Conservation (phyloP, 2,888 invertebrate species). For the Ceratothoa steindachneri region DNA sequence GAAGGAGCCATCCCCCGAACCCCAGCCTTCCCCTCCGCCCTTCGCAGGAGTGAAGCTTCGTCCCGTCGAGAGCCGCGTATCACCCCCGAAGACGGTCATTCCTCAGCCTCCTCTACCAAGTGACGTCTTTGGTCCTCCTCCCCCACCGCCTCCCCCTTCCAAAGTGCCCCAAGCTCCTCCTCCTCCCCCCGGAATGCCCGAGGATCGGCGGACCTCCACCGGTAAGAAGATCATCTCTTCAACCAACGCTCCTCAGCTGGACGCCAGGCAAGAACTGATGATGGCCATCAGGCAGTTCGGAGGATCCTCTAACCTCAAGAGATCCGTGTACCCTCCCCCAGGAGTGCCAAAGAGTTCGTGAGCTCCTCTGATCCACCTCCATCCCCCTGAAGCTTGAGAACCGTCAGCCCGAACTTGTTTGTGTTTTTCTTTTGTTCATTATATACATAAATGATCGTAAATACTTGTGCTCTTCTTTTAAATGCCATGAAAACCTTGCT, state of each 20-base stretch:
- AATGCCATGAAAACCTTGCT: too few species aligned
- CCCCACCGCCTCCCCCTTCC: conserved; percentile 19
- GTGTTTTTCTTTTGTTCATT: too few species aligned
- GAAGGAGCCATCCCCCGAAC: conserved; percentile 7
- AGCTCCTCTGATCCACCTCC: neutral
- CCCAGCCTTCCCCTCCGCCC: neutral
- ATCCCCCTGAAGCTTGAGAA: too few species aligned
- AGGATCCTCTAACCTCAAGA: conserved; percentile 19
- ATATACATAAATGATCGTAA: too few species aligned
- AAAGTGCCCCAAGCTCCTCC: conserved; percentile 21
- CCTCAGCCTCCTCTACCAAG: conserved; percentile 2
- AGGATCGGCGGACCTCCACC: conserved; percentile 23
- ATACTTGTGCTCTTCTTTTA: too few species aligned
- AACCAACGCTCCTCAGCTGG: conserved; percentile 25
- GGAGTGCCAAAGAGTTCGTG: neutral
- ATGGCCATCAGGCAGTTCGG: conserved; percentile 43
- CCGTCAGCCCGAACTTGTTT: neutral
- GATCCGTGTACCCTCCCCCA: neutral
- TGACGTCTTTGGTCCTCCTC: conserved; percentile 5
- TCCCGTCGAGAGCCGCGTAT: neutral
- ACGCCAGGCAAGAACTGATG: conserved; percentile 47
- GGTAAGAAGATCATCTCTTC: conserved; percentile 34
- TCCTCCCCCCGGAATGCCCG: conserved; percentile 1
- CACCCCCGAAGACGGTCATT: neutral
- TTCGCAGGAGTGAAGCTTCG: conserved; percentile 18